A percentile compares a stretch with the other conserved stretches of the same genome.
phyloP scores from a whole-genome alignment of 1,140 invertebrate species.

The Eueides isabella region DNA sequence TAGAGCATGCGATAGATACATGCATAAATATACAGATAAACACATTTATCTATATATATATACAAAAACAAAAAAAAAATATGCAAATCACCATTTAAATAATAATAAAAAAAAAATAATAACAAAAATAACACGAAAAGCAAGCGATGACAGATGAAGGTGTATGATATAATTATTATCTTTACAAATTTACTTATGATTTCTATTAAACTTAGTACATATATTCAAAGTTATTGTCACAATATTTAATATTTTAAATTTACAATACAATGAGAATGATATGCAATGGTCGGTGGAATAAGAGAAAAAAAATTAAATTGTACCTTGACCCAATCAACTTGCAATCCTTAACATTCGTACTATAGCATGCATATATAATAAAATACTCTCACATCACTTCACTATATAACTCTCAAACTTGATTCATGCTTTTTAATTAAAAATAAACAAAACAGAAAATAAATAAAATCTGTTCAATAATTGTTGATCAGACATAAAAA shows the following conservation, averaged over 20 bases:
- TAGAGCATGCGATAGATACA: conserved; percentile 33
- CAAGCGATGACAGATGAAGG: conserved; percentile 65
- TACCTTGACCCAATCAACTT: conserved; percentile 68
- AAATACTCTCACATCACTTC: conserved; percentile 31
- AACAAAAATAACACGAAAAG: conserved; percentile 58
- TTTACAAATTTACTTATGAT: conserved; percentile 6
- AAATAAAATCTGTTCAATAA: background rate
- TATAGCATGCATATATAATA: conserved; percentile 48
- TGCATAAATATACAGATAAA: conserved; percentile 33
- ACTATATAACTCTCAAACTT: conserved; percentile 31
- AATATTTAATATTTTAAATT: too few species aligned
- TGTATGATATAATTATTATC: conserved; percentile 42
- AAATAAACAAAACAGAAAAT: background rate
- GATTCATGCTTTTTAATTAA: background rate
- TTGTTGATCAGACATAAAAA: background rate
- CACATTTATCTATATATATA: conserved; percentile 13
- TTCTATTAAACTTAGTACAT: background rate
- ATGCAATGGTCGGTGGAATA: conserved; percentile 31
- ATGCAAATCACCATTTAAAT: conserved; percentile 47
- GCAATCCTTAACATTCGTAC: conserved; percentile 42
- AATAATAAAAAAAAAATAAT: conserved; percentile 41
- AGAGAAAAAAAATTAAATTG: conserved; percentile 49
- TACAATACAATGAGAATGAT: conserved; percentile 18
- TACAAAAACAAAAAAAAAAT: conserved; percentile 20
- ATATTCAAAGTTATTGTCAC: too few species aligned